A percentile compares a stretch with the other conserved stretches of the same genome.
Evolutionary conservation across 2,797 vertebrate genomes (phyloP).

Genomic region (Monodelphis domestica): DNA sequence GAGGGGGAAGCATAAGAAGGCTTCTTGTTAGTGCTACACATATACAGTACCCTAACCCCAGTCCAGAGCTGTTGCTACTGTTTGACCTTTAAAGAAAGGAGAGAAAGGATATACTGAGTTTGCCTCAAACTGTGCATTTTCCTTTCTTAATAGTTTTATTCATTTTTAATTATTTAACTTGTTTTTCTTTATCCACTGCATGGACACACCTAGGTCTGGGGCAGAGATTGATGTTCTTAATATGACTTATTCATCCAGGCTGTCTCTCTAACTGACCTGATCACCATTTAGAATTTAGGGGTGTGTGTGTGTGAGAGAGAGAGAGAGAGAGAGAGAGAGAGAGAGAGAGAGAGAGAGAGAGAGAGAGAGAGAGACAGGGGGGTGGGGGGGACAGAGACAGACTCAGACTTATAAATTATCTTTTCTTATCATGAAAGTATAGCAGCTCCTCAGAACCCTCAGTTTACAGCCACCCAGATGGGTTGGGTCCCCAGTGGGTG

Average conservation of each 20-base stretch:
- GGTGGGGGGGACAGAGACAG: too few species aligned
- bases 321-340: background rate
- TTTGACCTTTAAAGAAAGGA: conserved; percentile 76
- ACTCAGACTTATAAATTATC: too few species aligned
- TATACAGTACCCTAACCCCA: conserved; percentile 45
- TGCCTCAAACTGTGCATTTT: conserved; percentile 80
- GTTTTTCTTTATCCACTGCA: conserved; percentile 84
- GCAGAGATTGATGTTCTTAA: conserved; percentile 81
- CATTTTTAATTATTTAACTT: conserved; percentile 84
- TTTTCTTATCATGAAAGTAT: background rate
- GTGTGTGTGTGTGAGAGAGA: background rate
- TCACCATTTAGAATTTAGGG: conserved; percentile 52
- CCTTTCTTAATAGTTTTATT: conserved; percentile 86
- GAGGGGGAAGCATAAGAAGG: conserved; percentile 5
- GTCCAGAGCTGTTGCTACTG: conserved; percentile 65
- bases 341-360: background rate
- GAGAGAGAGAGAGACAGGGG: background rate
- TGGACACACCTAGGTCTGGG: conserved; percentile 79
- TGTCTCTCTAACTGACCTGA: conserved; percentile 62
- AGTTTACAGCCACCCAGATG: background rate
- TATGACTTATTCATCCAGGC: conserved; percentile 78
- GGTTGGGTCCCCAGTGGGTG: background rate
- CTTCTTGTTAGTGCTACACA: conserved; percentile 36
- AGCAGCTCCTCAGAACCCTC: background rate
- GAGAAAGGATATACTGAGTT: conserved; percentile 76